These are phyloP conservation scores for Cylindroiulus punctatus DNA, from an alignment of 2,888 invertebrate species.

Conservation along the genomic window DNA sequence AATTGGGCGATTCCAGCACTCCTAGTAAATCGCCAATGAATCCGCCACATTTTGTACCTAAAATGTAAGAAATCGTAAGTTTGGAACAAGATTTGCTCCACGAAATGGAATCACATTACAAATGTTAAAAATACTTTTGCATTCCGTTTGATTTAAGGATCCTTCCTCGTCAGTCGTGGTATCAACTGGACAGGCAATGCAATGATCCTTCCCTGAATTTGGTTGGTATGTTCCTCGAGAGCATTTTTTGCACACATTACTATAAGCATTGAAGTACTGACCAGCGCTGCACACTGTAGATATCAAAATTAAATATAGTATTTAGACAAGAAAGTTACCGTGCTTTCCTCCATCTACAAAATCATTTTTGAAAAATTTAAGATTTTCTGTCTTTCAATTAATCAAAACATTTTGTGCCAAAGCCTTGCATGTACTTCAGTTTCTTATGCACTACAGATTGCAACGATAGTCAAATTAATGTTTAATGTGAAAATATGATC, in stretches of 20 bases:
- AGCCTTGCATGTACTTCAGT: too few species aligned
- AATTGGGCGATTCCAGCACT: slow-evolving; percentile 67
- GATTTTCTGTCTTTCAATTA: too few species aligned
- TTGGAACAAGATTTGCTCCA: background rate
- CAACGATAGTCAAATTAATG: too few species aligned
- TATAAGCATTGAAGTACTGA: slow-evolving; percentile 63
- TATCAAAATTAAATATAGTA: slow-evolving; percentile 1
- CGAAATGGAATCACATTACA: background rate
- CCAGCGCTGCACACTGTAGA: slow-evolving; percentile 65
- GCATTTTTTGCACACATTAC: slow-evolving; percentile 63
- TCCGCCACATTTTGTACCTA: slow-evolving; percentile 60
- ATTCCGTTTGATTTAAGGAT: slow-evolving; percentile 63
- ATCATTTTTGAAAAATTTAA: too few species aligned
- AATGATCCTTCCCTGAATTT: slow-evolving; percentile 64
- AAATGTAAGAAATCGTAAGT: background rate
- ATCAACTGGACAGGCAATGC: slow-evolving; percentile 65
- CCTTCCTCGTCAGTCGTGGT: slow-evolving; percentile 65
- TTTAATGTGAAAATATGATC: background rate
- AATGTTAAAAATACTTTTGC: slow-evolving; percentile 64
- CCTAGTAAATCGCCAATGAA: slow-evolving; percentile 62
- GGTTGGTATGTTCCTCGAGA: slow-evolving; percentile 65
- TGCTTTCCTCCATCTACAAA: too few species aligned
- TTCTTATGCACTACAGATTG: too few species aligned
- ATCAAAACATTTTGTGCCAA: too few species aligned
- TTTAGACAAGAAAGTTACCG: background rate